A percentile compares a stretch with the other conserved stretches of the same genome.
Conservation (phyloP, 2,797 vertebrate genomes). For the Gallinago solitaria region DNA sequence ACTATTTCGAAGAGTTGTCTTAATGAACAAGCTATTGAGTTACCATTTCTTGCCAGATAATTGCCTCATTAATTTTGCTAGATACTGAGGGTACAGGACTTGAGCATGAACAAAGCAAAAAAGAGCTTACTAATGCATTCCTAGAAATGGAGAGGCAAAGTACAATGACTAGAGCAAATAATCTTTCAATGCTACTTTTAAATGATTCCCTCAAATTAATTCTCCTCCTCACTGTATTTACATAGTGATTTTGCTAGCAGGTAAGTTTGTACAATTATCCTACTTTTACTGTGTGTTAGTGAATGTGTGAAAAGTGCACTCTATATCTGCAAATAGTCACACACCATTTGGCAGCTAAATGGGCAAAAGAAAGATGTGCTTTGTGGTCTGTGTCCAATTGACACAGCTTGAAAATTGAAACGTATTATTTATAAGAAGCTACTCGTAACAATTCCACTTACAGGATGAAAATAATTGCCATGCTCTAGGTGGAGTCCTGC, state of each 20-base stretch:
- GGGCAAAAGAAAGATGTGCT: background rate
- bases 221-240: background rate
- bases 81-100: background rate
- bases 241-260: background rate
- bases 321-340: background rate
- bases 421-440: background rate
- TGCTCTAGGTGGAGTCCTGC: background rate
- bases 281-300: background rate
- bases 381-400: background rate
- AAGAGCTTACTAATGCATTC: background rate
- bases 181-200: background rate
- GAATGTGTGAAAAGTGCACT: background rate
- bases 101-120: background rate
- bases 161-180: background rate
- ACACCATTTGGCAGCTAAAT: background rate
- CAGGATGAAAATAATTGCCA: background rate
- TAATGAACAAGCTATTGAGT: background rate
- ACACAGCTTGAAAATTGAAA: constrained; percentile 2
- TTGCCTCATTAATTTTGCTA: background rate
- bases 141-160: background rate
- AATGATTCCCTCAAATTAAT: background rate
- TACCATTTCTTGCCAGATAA: background rate
- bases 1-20: background rate
- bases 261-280: background rate
- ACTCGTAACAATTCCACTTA: background rate